Conservation (phyloP, 2,113 vertebrate genomes). For the Echinops telfairi region DNA sequence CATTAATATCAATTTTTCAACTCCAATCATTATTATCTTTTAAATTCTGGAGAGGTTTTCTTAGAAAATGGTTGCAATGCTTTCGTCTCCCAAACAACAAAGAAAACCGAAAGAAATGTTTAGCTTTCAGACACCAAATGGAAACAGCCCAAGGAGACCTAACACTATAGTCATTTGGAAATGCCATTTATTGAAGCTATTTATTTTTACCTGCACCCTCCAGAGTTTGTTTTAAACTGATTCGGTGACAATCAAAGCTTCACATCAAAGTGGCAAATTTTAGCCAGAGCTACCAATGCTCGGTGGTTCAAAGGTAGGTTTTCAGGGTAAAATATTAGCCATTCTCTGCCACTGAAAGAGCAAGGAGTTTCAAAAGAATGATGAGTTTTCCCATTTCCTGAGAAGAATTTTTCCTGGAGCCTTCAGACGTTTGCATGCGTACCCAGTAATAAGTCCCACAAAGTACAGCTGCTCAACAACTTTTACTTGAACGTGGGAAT, state of each 20-base stretch:
- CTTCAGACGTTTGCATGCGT: neutral
- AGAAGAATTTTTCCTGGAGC: too few relatives aligned
- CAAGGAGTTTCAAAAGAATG: too few relatives aligned
- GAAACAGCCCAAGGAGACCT: neutral
- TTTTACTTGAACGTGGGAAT: neutral
- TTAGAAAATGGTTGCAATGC: neutral
- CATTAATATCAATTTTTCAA: neutral
- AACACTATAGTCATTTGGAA: neutral
- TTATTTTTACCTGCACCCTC: neutral
- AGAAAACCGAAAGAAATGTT: conserved; percentile 36
- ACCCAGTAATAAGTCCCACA: too few relatives aligned
- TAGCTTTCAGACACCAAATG: neutral
- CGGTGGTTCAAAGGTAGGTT: conserved; percentile 49
- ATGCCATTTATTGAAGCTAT: neutral
- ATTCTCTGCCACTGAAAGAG: neutral
- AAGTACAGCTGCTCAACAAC: neutral
- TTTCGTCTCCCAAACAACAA: conserved; percentile 56
- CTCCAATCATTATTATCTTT: neutral
- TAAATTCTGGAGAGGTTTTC: conserved; percentile 24
- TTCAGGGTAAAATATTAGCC: conserved; percentile 45
- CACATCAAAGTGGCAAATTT: neutral
- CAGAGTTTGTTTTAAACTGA: neutral
- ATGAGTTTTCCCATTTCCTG: too few relatives aligned
- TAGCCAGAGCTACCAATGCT: neutral
- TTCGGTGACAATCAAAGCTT: neutral